Base-by-base conservation (phyloP, 2,113 vertebrate species). In the Labeo catla region DNA sequence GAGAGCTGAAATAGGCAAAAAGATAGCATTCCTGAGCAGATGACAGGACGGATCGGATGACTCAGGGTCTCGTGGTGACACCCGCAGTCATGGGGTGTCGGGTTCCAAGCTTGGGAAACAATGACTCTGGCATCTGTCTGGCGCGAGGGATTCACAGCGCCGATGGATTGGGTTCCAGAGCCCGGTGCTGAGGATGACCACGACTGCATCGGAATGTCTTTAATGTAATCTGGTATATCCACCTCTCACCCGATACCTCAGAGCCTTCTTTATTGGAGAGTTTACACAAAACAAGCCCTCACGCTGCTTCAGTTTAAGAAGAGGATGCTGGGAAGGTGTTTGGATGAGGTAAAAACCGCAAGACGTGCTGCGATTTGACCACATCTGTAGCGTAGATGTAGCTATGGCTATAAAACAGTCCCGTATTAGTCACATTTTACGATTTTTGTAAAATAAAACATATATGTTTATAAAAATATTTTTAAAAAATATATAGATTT, bases 111-210 rank as follows among this genome's bases (percentile, higher is more conserved):
- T 49, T 91, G 90, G 91, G 92, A 94, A 92, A 95, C 93, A 93
- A 94, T 91, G 93, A 90, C 90, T 93, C 86, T 87, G 88, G 93
- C 93, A 93, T 95, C 91, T 93, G 93, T 93, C 91, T 93, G 89
- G 89, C 91, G 91, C 87, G 85, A 84, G 84, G 16, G 79, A 84
- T 50, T 80, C 63, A 21, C 88, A 84, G 90, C 90, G 2, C 28
- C 4, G 88, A 87, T 74, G 87, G 90, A 91, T 91, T 87, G 50
- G 83, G 78, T 89, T 89, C 23, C 77, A 15, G 34, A 45, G 77
- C 15, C 28, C 54, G 23, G 61, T 66, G 66, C 45, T 47, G 3
- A 34, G 85, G 87, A 47, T 91, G 89, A 83, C 90, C 86, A 52
- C 47, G 16, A 84, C 88, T 87, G 87, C 87, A 88, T 88, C 76